Evolutionary conservation across 2,888 invertebrate species (phyloP).

Genomic region (Agriopis leucophaearia): DNA sequence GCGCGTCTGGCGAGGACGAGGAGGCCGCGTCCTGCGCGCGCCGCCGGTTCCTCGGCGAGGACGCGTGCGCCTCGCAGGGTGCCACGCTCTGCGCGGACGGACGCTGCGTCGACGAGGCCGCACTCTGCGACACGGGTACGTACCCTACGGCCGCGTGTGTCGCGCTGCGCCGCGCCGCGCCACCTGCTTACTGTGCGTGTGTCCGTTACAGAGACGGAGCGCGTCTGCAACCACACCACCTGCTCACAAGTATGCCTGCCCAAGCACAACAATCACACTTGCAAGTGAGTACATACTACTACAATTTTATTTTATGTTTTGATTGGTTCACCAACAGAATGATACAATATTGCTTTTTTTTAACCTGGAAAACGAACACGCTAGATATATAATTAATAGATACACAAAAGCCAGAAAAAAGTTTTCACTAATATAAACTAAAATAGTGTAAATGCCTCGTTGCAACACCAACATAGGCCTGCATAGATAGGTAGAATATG

Average conservation of each 20-base stretch:
- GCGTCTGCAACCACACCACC: conserved; percentile 88
- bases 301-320: no score
- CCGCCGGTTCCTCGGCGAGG: conserved; percentile 48
- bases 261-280: conserved; percentile 72
- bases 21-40: conserved; percentile 59
- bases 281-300: conserved; percentile 73
- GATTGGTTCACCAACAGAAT: no score
- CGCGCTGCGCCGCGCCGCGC: neutral
- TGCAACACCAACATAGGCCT: no score
- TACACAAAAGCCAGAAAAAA: no score
- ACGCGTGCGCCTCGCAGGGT: conserved; percentile 44
- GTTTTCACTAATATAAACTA: no score
- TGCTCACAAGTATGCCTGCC: conserved; percentile 93
- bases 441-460: no score
- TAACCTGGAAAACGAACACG: no score
- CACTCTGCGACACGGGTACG: conserved; percentile 58
- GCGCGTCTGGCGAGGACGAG: conserved; percentile 88
- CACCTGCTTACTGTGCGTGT: neutral
- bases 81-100: conserved; percentile 66
- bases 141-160: neutral
- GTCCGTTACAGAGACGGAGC: conserved; percentile 49
- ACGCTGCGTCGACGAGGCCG: conserved; percentile 64
- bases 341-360: no score
- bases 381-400: no score
- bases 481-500: no score